These are phyloP conservation scores for Neogobius melanostomus DNA, from an alignment of 2,113 vertebrate genomes.

Conservation along the genomic window DNA sequence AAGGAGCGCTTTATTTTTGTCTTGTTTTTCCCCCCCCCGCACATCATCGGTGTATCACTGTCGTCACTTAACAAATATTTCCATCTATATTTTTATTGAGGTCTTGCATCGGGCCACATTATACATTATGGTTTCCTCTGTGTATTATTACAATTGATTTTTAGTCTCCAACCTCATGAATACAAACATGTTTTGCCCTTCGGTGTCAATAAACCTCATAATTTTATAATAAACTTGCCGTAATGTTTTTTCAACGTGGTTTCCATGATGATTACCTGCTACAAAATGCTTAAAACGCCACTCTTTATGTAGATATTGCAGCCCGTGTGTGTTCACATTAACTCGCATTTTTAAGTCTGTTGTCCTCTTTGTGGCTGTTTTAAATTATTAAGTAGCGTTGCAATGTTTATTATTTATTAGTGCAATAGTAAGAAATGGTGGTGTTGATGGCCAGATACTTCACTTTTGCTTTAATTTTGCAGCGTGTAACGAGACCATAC, in stretches of 20 bases:
- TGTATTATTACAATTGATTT: conserved; percentile 14
- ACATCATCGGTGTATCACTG: not conserved
- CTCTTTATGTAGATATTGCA: conserved; percentile 25
- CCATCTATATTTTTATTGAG: conserved; percentile 54
- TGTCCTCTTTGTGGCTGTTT: conserved; percentile 13
- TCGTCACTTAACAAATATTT: conserved; percentile 38
- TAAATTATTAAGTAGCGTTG: conserved; percentile 53
- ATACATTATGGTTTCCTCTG: not conserved
- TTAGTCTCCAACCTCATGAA: not conserved
- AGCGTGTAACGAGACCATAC: not conserved
- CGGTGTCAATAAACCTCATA: conserved; percentile 6
- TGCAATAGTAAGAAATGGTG: not conserved
- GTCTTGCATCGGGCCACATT: conserved; percentile 10
- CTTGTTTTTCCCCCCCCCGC: not conserved
- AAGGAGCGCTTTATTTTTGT: conserved; percentile 30
- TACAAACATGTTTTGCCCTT: conserved; percentile 6
- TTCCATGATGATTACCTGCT: too few species aligned
- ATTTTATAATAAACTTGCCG: conserved; percentile 2
- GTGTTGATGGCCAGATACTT: not conserved
- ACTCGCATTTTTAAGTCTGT: not conserved
- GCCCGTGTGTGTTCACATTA: conserved; percentile 7
- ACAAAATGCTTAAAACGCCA: too few species aligned
- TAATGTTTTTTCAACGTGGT: conserved; percentile 40
- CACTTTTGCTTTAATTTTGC: not conserved
- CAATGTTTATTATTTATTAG: conserved; percentile 55